Percentiles rank a stretch among this genome's conserved stretches.
phyloP scores from a whole-genome alignment of 2,888 invertebrate species.

The Drosophila nr. medialis region DNA sequence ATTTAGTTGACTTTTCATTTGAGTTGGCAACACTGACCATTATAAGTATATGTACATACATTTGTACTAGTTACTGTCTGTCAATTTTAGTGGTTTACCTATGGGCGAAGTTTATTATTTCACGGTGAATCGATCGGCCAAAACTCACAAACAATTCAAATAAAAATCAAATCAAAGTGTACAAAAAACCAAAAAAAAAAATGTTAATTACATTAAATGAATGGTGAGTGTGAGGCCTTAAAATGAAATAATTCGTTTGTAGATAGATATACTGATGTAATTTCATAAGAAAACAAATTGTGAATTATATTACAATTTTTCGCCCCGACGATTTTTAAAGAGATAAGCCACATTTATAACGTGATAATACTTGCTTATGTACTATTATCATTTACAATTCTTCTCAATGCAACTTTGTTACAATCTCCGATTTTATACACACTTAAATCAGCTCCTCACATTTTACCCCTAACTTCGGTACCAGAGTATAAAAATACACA shows the following conservation, averaged over 20 bases:
- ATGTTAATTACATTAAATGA: background rate
- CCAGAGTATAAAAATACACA: constrained; percentile 14
- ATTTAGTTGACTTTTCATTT: constrained; percentile 21
- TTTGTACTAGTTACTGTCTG: constrained; percentile 47
- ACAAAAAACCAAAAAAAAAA: background rate
- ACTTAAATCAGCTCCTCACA: constrained; percentile 20
- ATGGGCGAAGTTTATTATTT: constrained; percentile 24
- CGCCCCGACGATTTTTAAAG: constrained; percentile 47
- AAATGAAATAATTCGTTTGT: constrained; percentile 22
- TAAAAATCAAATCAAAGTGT: background rate
- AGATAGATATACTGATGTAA: constrained; percentile 22
- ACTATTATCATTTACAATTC: constrained; percentile 58
- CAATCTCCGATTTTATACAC: constrained; percentile 42
- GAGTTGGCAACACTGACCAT: constrained; percentile 41
- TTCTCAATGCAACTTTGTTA: constrained; percentile 45
- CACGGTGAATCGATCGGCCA: constrained; percentile 21
- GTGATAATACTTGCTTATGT: constrained; percentile 61
- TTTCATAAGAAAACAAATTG: constrained; percentile 14
- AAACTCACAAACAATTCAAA: constrained; percentile 15
- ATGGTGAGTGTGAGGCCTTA: constrained; percentile 20
- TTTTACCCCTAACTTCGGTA: constrained; percentile 9
- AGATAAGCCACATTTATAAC: constrained; percentile 59
- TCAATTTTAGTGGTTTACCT: constrained; percentile 22
- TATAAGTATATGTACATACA: constrained; percentile 51
- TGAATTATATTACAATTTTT: constrained; percentile 49